Percentiles rank a stretch among this genome's conserved stretches.
Conservation (phyloP, 2,888 invertebrate genomes). For the Ypsolopha sequella region DNA sequence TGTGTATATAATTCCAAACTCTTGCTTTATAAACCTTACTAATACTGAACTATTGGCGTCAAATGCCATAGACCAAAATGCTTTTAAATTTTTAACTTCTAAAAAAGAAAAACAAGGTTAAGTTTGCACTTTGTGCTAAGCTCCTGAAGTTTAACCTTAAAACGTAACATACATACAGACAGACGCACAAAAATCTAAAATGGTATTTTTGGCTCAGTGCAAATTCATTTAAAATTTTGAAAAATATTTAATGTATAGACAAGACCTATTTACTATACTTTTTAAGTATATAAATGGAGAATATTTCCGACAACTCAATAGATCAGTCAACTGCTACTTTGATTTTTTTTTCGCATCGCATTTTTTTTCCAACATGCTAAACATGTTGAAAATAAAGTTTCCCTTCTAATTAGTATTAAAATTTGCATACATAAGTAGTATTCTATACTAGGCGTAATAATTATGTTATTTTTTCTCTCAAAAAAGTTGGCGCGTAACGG, state of each 20-base stretch:
- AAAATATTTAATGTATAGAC: too few species aligned
- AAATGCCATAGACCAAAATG: too few species aligned
- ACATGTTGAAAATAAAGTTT: constrained; percentile 50
- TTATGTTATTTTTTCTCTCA: constrained; percentile 55
- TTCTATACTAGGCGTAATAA: constrained; percentile 64
- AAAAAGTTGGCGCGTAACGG: constrained; percentile 58
- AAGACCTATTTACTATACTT: constrained; percentile 37
- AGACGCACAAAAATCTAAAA: too few species aligned
- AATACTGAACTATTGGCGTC: too few species aligned
- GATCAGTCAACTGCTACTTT: constrained; percentile 35
- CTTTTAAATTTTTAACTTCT: too few species aligned
- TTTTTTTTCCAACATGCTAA: constrained; percentile 46
- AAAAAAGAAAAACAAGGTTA: too few species aligned
- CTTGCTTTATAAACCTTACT: too few species aligned
- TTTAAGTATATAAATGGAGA: constrained; percentile 13
- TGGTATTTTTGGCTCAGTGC: too few species aligned
- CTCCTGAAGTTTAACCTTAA: too few species aligned
- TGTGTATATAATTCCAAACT: too few species aligned
- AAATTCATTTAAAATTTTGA: constrained; percentile 40
- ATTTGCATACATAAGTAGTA: constrained; percentile 62
- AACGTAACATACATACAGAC: too few species aligned
- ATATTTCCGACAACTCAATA: constrained; percentile 21
- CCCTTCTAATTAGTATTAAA: constrained; percentile 55
- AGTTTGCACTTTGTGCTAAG: too few species aligned
- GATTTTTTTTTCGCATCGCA: constrained; percentile 26